Evolutionary conservation across 2,797 vertebrate genomes (phyloP), one percentile per base, ranked within the genome.

Genomic region (Borostomias antarcticus): DNA sequence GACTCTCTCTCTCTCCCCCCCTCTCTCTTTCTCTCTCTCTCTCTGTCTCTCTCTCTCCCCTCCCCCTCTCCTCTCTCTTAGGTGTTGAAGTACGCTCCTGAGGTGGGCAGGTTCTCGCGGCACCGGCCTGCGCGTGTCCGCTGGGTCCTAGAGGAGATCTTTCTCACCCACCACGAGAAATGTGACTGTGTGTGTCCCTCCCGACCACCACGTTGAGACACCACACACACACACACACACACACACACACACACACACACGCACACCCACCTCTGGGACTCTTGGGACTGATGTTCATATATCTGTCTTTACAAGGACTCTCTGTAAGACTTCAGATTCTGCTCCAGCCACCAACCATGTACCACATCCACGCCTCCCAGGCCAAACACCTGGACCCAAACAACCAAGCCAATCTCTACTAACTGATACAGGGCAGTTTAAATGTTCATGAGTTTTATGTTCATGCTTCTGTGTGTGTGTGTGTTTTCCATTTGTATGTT

Each of bases 131-230:
- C 80, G 23, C 91, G 64, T 74, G 82, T 92, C 5, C 94, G 86
- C 37, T 96, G 97, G 95, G 82, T 88, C 61, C 88, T 99, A 25
- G 88, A 94, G 7, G 96, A 98, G 82, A 95, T 99, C 85, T 95
- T 95, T 60, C 85, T 99, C 83, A 93, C 94, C 10, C 97, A 99
- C 80, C 96, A 99, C 1, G 97, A 98, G 77, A 91, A 83, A 25
- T 99, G 97, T 8, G 94, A 98, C 81, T 99, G 97, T 60, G 78
- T 87, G 72, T 99, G 97, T 91, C 94, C 92, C 68, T 93, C 92
- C 65, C 92, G 93, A 74, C 94, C 96, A 40, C 97, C 97, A 0
- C 96, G 96, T 92, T 98, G 95, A 95, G 78, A 66, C 35, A 13
- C 15, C 4, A 17, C 45, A 17, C 45, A 13, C n/a, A n/a, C n/a